These are phyloP conservation scores for Ridgeia piscesae DNA, from an alignment of 1,140 invertebrate genomes.

Conservation along the genomic window DNA sequence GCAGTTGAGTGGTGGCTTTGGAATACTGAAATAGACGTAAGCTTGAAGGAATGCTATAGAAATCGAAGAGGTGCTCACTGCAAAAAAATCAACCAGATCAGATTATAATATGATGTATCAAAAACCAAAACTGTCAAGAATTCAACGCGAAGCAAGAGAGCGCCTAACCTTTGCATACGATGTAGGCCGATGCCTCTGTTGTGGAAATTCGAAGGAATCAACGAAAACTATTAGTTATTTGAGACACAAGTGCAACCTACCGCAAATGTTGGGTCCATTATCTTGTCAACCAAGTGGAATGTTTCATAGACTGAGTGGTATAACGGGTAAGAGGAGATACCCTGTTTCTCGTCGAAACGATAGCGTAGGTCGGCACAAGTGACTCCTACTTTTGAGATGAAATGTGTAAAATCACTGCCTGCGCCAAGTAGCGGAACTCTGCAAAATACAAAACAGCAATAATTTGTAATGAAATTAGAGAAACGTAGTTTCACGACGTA, in stretches of 20 bases:
- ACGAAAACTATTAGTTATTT: neutral
- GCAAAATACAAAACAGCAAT: slow-evolving; percentile 12
- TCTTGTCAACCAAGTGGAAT: slow-evolving; percentile 49
- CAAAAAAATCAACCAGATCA: too few species aligned
- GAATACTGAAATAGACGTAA: slow-evolving; percentile 35
- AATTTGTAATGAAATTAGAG: neutral
- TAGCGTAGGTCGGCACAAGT: slow-evolving; percentile 49
- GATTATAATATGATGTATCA: too few species aligned
- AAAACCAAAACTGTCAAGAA: too few species aligned
- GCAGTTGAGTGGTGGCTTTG: slow-evolving; percentile 48
- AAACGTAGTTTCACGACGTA: neutral
- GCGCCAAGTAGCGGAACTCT: slow-evolving; percentile 43
- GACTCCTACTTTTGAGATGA: slow-evolving; percentile 49
- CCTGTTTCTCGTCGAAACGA: slow-evolving; percentile 33
- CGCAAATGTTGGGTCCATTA: slow-evolving; percentile 51
- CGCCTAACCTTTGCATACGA: too few species aligned
- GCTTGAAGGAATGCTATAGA: too few species aligned
- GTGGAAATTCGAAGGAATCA: neutral
- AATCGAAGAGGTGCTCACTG: too few species aligned
- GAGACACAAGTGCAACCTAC: slow-evolving; percentile 23
- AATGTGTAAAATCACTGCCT: slow-evolving; percentile 54
- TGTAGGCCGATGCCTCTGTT: too few species aligned
- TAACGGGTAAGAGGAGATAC: slow-evolving; percentile 49
- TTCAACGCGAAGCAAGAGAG: too few species aligned
- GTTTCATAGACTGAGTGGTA: slow-evolving; percentile 61